Evolutionary conservation across 2,888 invertebrate genomes (phyloP), one percentile per base, ranked within the genome.

Genomic region (Himalopsyche anomala): DNA sequence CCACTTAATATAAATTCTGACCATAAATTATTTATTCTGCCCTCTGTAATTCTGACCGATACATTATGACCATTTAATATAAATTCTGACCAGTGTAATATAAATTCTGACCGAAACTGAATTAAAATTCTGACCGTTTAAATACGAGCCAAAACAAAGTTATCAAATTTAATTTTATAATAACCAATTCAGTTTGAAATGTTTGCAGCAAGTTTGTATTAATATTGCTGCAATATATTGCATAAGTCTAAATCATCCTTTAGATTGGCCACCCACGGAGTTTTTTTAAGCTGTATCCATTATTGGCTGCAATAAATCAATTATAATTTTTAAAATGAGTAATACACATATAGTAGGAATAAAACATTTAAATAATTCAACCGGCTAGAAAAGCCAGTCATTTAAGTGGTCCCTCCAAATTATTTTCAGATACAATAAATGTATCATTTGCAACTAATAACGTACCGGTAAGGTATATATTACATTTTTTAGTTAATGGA

Each of bases 281-380:
- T 38, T 74, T 69, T 80, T 54, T 82, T 3, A 62, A 62, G 11
- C 62, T 19, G 62, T 19, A 62, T 62, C 62, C 62, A 62, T 62
- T 69, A 82, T 62, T 38, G 82, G 74, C 85, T 69, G 54, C 85
- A 85, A 85, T 85, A 85, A 85, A 85, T 85, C 85, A 85, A 85
- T 85, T 85, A 85, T 85, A 54, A 82, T 55, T 82, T 81, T 45
- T 38, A 85, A 85, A 62, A 62, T 62, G 62, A 42, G 15, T 84
- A 85, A 82, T 82, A 82, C 45, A 85, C 74, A 82, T 82, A 80
- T 80, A 40, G 80, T 80, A 36, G 80, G 12, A 80, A 80, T 80
- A 80, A 80, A 80, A 38, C 80, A 42, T 62, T 62, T 62, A 62
- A 62, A 62, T 62, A n/a, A 62, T 62, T 62, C 62, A 62, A 19